Conservation (phyloP, 2,113 vertebrate species). For the Antechinus flavipes region DNA sequence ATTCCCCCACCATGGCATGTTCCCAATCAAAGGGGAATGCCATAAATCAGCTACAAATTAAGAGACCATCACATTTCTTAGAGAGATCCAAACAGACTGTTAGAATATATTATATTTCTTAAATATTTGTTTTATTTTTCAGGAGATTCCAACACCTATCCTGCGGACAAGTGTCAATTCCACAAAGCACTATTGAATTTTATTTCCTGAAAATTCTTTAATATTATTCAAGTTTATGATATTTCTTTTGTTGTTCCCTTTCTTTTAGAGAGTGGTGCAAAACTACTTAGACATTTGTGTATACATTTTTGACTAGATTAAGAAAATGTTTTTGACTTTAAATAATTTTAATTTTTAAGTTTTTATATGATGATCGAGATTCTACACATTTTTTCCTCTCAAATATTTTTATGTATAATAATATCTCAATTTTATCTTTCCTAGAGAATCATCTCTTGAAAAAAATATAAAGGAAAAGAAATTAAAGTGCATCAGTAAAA, state of each 20-base stretch:
- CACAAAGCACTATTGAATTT: background rate
- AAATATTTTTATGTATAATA: background rate
- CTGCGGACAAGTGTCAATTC: background rate
- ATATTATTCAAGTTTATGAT: background rate
- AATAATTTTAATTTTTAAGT: background rate
- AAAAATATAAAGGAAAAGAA: background rate
- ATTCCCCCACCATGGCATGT: background rate
- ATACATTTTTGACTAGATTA: background rate
- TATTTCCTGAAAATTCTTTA: background rate
- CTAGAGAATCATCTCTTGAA: background rate
- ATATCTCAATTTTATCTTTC: background rate
- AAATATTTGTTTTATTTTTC: background rate
- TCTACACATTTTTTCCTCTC: background rate
- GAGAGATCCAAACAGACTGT: background rate
- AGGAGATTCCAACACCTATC: background rate
- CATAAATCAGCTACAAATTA: background rate
- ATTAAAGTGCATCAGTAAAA: background rate
- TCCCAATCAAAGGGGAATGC: background rate
- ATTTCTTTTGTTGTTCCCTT: background rate
- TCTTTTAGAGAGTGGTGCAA: background rate
- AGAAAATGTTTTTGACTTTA: background rate
- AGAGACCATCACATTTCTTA: background rate
- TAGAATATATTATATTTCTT: background rate
- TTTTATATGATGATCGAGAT: background rate
- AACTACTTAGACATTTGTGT: background rate